phyloP scores from a whole-genome alignment of 1,140 invertebrate species.

The Diploscapter pachys region DNA sequence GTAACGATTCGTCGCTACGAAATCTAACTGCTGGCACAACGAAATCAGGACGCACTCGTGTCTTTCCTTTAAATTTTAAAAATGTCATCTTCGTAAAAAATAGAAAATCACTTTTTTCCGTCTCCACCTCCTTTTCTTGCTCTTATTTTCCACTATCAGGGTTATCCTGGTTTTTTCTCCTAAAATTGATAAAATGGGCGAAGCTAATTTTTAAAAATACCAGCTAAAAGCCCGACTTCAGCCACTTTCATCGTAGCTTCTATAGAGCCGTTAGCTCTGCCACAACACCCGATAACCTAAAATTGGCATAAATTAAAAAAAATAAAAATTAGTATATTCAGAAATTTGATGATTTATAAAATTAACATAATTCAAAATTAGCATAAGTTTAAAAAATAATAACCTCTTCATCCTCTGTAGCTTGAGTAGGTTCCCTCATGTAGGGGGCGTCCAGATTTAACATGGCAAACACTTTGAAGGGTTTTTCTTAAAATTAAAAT shows the following conservation, averaged over 20 bases:
- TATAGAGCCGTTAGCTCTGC: conserved; percentile 16
- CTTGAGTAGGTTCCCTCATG: conserved; percentile 19
- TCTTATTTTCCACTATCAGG: conserved; percentile 34
- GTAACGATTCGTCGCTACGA: conserved; percentile 34
- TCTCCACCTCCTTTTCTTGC: conserved; percentile 32
- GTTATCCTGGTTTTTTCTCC: conserved; percentile 32
- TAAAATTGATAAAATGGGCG: too few species aligned
- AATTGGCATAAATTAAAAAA: neutral
- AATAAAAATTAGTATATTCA: too few species aligned
- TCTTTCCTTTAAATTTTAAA: conserved; percentile 22
- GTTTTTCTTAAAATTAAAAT: conserved; percentile 20
- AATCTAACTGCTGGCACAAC: conserved; percentile 37
- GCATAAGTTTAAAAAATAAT: neutral
- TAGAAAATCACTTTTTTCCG: conserved; percentile 15
- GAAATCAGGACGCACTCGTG: conserved; percentile 38
- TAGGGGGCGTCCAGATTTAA: conserved; percentile 34
- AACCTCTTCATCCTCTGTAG: conserved; percentile 27
- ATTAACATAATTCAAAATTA: neutral
- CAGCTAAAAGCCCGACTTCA: conserved; percentile 29
- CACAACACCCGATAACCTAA: conserved; percentile 33
- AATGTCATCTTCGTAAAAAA: neutral
- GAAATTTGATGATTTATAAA: neutral
- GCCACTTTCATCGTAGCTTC: conserved; percentile 25
- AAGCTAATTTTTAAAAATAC: too few species aligned
- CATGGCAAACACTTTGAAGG: conserved; percentile 23